Conservation (phyloP, 2,888 invertebrate species). For the Caradrina clavipalpis region DNA sequence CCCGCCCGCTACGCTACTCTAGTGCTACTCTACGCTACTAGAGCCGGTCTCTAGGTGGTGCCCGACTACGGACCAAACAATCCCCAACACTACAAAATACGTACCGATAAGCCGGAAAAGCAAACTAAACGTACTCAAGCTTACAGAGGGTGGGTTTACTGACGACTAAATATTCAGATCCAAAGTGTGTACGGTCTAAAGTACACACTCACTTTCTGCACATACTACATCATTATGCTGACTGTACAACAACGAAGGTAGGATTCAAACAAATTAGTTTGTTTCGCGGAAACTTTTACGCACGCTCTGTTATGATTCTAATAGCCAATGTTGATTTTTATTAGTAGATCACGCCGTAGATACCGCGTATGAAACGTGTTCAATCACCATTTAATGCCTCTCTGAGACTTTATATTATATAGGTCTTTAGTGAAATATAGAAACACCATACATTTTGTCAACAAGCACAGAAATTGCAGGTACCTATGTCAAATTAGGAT, state of each 20-base stretch:
- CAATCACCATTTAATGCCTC: constrained; percentile 10
- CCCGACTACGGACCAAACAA: constrained; percentile 50
- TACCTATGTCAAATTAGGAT: constrained; percentile 20
- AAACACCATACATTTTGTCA: constrained; percentile 10
- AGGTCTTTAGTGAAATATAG: constrained; percentile 7
- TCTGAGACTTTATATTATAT: neutral
- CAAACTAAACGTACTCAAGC: constrained; percentile 65
- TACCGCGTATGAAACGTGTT: neutral
- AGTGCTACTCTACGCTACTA: constrained; percentile 65
- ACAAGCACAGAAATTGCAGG: constrained; percentile 12
- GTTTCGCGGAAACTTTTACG: constrained; percentile 23
- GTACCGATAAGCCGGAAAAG: constrained; percentile 64
- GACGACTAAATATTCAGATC: constrained; percentile 41
- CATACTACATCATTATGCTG: constrained; percentile 36
- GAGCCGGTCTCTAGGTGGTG: constrained; percentile 33
- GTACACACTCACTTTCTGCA: constrained; percentile 33
- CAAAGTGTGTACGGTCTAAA: constrained; percentile 29
- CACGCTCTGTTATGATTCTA: constrained; percentile 25
- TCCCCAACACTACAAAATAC: constrained; percentile 60
- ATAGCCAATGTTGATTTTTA: constrained; percentile 44
- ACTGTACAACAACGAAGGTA: constrained; percentile 39
- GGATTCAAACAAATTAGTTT: constrained; percentile 16
- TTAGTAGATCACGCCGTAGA: constrained; percentile 20
- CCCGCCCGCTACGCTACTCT: constrained; percentile 74
- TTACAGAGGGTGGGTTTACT: constrained; percentile 50